Conservation (phyloP, 2,113 vertebrate species). For the Cephalopterus ornatus region DNA sequence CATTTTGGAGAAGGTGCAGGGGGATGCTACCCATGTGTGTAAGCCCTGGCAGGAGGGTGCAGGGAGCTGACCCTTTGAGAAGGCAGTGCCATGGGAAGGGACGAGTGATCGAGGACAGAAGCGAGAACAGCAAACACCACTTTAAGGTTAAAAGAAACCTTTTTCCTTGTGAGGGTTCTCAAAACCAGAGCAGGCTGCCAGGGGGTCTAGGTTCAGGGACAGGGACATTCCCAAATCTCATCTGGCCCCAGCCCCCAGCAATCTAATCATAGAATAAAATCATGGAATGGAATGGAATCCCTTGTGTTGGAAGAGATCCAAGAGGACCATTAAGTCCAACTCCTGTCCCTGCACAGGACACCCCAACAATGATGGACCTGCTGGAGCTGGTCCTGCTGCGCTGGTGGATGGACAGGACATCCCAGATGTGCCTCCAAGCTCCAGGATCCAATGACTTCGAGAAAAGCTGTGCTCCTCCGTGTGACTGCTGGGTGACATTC, state of each 20-base stretch:
- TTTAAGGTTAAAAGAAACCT: neutral
- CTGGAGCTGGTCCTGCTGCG: neutral
- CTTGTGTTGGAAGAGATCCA: neutral
- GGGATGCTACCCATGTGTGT: neutral
- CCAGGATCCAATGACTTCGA: fast-evolving
- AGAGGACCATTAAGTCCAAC: neutral
- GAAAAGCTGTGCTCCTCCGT: neutral
- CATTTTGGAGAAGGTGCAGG: neutral
- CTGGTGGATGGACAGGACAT: too few species aligned
- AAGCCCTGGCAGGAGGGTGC: neutral
- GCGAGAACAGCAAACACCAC: neutral
- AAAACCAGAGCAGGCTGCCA: neutral
- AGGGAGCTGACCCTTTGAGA: neutral
- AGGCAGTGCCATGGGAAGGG: neutral
- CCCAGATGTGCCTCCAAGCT: neutral
- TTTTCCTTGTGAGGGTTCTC: neutral
- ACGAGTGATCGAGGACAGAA: fast-evolving
- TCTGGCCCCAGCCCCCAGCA: neutral
- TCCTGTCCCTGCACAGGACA: neutral
- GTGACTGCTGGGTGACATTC: neutral
- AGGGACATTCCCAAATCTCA: neutral
- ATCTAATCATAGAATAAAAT: neutral
- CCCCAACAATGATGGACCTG: neutral
- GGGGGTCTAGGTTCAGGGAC: fast-evolving
- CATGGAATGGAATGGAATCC: neutral